Evolutionary conservation across 1,140 invertebrate species (phyloP), one percentile per base, ranked within the genome.

Genomic region (Psix sp.): DNA sequence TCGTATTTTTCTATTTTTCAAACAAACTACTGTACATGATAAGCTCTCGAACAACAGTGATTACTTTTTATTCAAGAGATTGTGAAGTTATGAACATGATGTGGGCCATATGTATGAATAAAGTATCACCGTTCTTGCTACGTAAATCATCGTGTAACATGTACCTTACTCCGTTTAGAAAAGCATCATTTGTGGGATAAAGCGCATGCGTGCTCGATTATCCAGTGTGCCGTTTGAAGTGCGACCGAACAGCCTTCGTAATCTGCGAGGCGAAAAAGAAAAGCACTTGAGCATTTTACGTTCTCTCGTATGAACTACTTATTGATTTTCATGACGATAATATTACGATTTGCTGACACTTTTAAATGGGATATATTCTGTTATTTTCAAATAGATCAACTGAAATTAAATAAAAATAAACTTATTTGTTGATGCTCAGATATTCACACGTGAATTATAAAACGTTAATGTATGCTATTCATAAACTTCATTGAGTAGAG

Each of bases 401-500:
- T 29, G 5, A 9, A 52, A 46, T 45, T 42, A 18, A 62, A 62
- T 56, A 5, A 18, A 39, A 48, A 57, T 62, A 62, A 62, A 39
- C 42, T 57, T 63, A 63, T 62, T 71, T 57, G 36, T 62, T 49
- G 49, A 35, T 18, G 20, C 46, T 48, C 48, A 48, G 29, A 49
- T 29, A 18, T 16, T 36, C 16, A 43, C 3, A 43, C 20, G 51
- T 38, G 15, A 24, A 15, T 4, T 36, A 48, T 42, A 63, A 57
- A 63, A 63, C 57, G 67, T 62, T 70, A 70, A 62, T 70, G 56
- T 70, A 70, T 70, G 66, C 54, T 70, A 59, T 60, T 48, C 56
- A 26, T 54, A 60, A 54, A 63, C 57, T 38, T 57, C 21, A 42
- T 56, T 56, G 49, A 59, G 59, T 72, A 54, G 51, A 51, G n/a